Conservation (phyloP, 2,113 vertebrate genomes). For the Cololabis saira region DNA sequence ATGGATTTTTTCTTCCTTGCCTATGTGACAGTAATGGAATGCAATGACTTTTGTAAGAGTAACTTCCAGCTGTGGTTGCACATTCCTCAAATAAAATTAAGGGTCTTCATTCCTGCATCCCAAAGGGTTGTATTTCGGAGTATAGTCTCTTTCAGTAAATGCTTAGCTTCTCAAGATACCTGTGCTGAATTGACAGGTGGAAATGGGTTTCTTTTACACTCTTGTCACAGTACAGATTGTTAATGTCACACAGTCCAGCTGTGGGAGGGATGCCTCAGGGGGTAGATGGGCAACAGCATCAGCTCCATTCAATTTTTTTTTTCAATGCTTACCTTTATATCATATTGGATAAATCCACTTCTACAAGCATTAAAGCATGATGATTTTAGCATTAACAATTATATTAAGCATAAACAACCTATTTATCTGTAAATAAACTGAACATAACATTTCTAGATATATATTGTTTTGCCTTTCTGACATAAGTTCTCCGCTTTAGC, state of each 20-base stretch:
- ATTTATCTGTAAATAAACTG: background rate
- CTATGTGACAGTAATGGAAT: too few species aligned
- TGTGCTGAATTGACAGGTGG: constrained; percentile 65
- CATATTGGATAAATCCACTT: constrained; percentile 12
- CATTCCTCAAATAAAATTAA: too few species aligned
- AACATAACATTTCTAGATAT: background rate
- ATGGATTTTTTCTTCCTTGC: too few species aligned
- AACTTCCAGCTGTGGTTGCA: too few species aligned
- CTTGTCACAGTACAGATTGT: constrained; percentile 41
- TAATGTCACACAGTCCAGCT: constrained; percentile 42
- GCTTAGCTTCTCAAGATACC: background rate
- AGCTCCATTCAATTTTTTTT: background rate
- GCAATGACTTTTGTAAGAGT: too few species aligned
- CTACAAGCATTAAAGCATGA: background rate
- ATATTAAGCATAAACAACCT: background rate
- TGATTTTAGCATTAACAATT: background rate
- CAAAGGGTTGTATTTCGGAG: too few species aligned
- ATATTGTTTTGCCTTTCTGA: constrained; percentile 33
- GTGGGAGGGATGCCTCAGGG: constrained; percentile 7
- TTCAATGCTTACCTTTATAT: constrained; percentile 20
- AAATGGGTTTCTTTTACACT: constrained; percentile 55
- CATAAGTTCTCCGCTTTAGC: constrained; percentile 4
- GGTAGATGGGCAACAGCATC: constrained; percentile 20
- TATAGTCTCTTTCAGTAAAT: background rate
- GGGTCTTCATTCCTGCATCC: too few species aligned